These are phyloP conservation scores for Characodon lateralis DNA, from an alignment of 2,797 vertebrate species.

Conservation along the genomic window DNA sequence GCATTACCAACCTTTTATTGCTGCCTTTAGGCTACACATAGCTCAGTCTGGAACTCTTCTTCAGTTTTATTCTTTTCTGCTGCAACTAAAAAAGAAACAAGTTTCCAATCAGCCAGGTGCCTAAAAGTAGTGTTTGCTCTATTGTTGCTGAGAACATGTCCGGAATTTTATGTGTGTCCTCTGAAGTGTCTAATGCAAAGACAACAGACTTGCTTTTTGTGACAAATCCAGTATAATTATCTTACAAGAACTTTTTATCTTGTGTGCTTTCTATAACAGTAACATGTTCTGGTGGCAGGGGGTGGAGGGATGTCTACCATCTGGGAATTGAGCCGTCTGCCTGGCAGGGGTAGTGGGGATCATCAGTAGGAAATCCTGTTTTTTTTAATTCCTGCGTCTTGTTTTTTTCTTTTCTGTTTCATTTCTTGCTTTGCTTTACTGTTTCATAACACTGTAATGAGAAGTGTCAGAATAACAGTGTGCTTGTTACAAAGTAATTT, in stretches of 20 bases:
- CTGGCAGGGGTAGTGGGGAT: not conserved
- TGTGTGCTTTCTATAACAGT: not conserved
- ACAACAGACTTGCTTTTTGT: not conserved
- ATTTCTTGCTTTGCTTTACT: not conserved
- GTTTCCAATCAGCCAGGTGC: constrained; percentile 30
- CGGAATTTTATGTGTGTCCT: constrained; percentile 26
- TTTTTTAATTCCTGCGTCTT: not conserved
- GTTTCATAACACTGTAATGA: not conserved
- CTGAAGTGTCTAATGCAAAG: constrained; percentile 18
- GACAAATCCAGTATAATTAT: not conserved
- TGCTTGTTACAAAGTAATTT: not conserved
- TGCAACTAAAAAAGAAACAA: constrained; percentile 19
- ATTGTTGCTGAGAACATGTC: constrained; percentile 27
- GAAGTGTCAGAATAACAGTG: not conserved
- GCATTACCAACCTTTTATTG: constrained; percentile 48
- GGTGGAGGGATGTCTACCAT: not conserved
- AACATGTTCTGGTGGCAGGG: not conserved
- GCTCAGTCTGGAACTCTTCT: constrained; percentile 29
- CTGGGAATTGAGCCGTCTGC: not conserved
- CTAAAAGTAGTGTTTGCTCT: constrained; percentile 7
- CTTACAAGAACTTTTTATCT: not conserved
- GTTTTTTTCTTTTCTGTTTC: not conserved
- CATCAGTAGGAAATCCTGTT: not conserved
- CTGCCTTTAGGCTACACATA: constrained; percentile 48
- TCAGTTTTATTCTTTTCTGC: constrained; percentile 13